Evolutionary conservation across 1,140 invertebrate species (phyloP), one percentile per base, ranked within the genome.

Genomic region (Drosophila biarmipes): DNA sequence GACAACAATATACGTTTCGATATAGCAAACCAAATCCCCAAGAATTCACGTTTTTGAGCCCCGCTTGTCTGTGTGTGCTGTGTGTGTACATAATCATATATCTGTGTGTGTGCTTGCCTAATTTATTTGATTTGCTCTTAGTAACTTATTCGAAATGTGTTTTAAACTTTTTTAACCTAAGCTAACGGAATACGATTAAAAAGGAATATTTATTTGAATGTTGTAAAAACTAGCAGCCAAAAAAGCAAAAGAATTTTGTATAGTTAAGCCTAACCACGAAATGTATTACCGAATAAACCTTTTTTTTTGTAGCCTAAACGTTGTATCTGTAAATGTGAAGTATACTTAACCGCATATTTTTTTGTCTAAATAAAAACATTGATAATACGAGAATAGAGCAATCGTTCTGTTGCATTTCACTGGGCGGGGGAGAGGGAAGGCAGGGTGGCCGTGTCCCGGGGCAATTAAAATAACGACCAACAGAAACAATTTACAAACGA

Each of bases 181-280:
- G 8, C 42, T 38, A 45, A 53, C 40, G 42, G 35, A 29, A 51
- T 51, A 53, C 11, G 37, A 8, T 17, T 31, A 59, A 19, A 24
- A 24, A 3, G 45, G 12, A 43, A 48, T 87, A 78, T 73, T 77
- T 78, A 85, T 89, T 84, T 79, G 24, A 82, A 76, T 89, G 85
- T 87, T 89, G 85, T 89, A 77, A 69, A 79, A 78, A 90, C 69
- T 73, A 86, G 68, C 79, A 90, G 84, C 79, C 84, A 87, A 87
- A 86, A 62, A 73, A 54, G 40, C 55, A 43, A 56, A 48, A 31
- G 15, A 59, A 59, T 38, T 64, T 31, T 71, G 55, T 54, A 66
- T 64, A 82, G 45, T 63, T 84, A 78, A 85, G 73, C 66, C 62
- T 54, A 77, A 59, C 77, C 73, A 73, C 67, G 49, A 86, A 73